Evolutionary conservation across 2,888 invertebrate genomes (phyloP).

Genomic region (Amblyjoppa fuscipennis): DNA sequence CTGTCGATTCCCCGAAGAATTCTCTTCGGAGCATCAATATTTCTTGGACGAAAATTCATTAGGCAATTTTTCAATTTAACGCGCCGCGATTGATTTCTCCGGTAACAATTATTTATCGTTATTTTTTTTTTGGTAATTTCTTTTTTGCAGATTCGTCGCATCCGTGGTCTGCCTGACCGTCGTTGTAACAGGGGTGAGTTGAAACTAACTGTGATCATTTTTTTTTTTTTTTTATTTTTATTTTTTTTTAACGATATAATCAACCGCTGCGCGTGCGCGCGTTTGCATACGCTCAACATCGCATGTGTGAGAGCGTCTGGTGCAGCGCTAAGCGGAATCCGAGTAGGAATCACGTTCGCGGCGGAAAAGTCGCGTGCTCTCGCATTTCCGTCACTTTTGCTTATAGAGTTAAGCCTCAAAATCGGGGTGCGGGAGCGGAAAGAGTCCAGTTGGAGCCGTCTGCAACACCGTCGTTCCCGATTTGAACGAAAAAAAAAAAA

Average conservation of each 20-base stretch:
- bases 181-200: conserved; percentile 86
- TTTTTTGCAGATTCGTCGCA: conserved; percentile 85
- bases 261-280: conserved; percentile 1
- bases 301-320: conserved; percentile 44
- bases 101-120: neutral
- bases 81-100: too few relatives aligned
- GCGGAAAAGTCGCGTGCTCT: conserved; percentile 58
- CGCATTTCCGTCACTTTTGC: conserved; percentile 61
- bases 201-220: neutral
- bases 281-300: neutral
- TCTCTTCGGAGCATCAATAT: neutral
- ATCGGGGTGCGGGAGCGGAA: neutral
- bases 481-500: conserved; percentile 5
- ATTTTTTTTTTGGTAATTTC: neutral
- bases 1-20: neutral
- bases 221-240: neutral
- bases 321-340: conserved; percentile 64
- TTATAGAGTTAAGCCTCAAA: neutral
- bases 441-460: neutral
- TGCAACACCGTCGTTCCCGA: neutral
- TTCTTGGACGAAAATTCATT: neutral
- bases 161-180: conserved; percentile 85
- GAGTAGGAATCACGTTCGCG: conserved; percentile 63
- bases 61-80: too few relatives aligned
- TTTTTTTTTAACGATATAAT: conserved; percentile 7